phyloP scores from a whole-genome alignment of 2,888 invertebrate genomes.

The Amblyjoppa fuscipennis region DNA sequence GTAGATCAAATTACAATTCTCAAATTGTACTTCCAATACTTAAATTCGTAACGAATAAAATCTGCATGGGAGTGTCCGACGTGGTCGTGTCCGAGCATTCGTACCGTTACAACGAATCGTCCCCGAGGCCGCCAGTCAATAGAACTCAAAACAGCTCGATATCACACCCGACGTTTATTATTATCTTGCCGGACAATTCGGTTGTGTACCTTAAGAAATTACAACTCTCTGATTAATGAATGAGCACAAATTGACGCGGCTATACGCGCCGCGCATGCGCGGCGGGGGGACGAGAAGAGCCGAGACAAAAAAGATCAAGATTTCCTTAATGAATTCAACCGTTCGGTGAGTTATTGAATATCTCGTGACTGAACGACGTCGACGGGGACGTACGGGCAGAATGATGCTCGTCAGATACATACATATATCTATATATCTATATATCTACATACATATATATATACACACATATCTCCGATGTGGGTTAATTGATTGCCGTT shows the following conservation, averaged over 20 bases:
- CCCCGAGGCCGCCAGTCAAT: no score
- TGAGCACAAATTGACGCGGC: slow-evolving; percentile 59
- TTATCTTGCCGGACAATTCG: neutral
- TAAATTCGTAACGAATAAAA: no score
- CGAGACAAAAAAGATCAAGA: slow-evolving; percentile 50
- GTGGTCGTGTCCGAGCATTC: no score
- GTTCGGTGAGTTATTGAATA: slow-evolving; percentile 64
- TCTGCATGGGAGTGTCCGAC: no score
- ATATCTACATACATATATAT: no score
- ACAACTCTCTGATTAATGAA: slow-evolving; percentile 59
- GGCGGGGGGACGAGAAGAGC: slow-evolving; percentile 15
- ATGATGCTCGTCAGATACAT: slow-evolving; percentile 62
- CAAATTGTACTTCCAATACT: no score
- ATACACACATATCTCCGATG: slow-evolving; percentile 38
- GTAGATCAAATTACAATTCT: no score
- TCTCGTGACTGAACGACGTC: slow-evolving; percentile 40
- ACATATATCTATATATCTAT: neutral
- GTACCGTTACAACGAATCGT: no score
- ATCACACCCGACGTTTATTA: neutral
- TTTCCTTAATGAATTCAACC: slow-evolving; percentile 65
- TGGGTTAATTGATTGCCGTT: slow-evolving; percentile 68
- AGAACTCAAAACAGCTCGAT: neutral
- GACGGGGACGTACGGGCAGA: slow-evolving; percentile 18
- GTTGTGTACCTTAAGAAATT: slow-evolving; percentile 12
- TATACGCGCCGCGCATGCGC: neutral